Conservation (phyloP, 2,888 invertebrate genomes). For the Hetaerina titia region DNA sequence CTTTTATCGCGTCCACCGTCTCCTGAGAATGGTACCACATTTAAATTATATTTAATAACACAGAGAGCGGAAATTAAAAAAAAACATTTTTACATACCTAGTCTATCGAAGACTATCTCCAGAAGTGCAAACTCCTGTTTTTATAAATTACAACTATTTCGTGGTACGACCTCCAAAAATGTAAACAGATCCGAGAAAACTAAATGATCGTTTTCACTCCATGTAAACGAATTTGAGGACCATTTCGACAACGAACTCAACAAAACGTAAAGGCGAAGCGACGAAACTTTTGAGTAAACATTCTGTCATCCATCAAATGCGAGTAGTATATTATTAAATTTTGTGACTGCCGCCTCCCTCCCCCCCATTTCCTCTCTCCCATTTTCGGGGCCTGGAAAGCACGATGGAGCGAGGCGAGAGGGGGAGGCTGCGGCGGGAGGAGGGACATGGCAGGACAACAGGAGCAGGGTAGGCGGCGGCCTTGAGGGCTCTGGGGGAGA, state of each 20-base stretch:
- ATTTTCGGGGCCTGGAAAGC: not conserved
- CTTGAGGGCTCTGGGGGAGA: not conserved
- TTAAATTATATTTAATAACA: too few relatives aligned
- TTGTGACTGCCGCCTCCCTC: not conserved
- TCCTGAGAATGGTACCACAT: too few relatives aligned
- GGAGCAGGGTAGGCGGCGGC: slow-evolving; percentile 2
- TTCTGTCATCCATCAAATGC: not conserved
- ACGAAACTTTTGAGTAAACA: not conserved
- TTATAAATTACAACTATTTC: too few relatives aligned
- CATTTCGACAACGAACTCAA: not conserved
- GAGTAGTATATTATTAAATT: not conserved
- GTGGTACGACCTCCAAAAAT: too few relatives aligned
- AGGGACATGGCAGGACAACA: not conserved
- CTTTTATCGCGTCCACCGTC: too few relatives aligned
- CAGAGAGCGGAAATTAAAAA: too few relatives aligned
- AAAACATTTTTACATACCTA: too few relatives aligned
- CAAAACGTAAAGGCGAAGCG: not conserved
- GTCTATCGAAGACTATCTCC: too few relatives aligned
- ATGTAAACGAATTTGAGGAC: not conserved
- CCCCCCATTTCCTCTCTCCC: not conserved
- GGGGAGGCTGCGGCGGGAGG: not conserved
- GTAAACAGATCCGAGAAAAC: not conserved
- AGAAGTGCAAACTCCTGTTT: too few relatives aligned
- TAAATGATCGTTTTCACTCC: not conserved
- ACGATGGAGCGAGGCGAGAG: not conserved